Percentiles rank a stretch among this genome's conserved stretches.
Evolutionary conservation across 2,113 vertebrate genomes (phyloP).

Genomic region (Colossoma macropomum): DNA sequence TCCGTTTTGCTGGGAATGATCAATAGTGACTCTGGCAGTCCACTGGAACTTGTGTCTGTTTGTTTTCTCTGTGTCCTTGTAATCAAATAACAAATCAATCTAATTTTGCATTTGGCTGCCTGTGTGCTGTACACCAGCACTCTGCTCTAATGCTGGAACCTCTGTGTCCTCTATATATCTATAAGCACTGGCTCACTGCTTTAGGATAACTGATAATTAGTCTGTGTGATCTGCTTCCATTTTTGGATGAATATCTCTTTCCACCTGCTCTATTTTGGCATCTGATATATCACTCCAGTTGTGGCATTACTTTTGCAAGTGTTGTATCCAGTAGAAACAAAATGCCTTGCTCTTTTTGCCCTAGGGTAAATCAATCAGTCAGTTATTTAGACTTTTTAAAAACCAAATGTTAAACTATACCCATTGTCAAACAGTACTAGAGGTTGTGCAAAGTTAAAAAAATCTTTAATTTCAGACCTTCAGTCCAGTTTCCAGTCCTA

Average conservation of each 20-base stretch:
- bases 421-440: no score
- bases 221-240: not conserved
- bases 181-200: not conserved
- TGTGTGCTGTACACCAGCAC: not conserved
- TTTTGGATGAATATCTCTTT: not conserved
- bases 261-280: not conserved
- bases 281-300: not conserved
- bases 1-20: constrained; percentile 19
- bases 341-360: no score
- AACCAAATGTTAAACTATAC: not conserved
- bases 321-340: no score
- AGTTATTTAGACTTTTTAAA: no score
- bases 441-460: not conserved
- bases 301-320: no score
- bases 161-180: not conserved
- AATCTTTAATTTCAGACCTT: not conserved
- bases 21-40: not conserved
- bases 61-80: not conserved
- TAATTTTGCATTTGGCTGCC: not conserved
- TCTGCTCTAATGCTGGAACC: not conserved
- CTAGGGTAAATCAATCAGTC: no score
- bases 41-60: not conserved
- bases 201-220: not conserved
- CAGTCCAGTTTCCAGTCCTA: not conserved
- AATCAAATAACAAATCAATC: constrained; percentile 20